Percentiles rank a stretch among this genome's conserved stretches.
Conservation (phyloP, 2,888 invertebrate genomes). For the Dryocosmus kuriphilus region DNA sequence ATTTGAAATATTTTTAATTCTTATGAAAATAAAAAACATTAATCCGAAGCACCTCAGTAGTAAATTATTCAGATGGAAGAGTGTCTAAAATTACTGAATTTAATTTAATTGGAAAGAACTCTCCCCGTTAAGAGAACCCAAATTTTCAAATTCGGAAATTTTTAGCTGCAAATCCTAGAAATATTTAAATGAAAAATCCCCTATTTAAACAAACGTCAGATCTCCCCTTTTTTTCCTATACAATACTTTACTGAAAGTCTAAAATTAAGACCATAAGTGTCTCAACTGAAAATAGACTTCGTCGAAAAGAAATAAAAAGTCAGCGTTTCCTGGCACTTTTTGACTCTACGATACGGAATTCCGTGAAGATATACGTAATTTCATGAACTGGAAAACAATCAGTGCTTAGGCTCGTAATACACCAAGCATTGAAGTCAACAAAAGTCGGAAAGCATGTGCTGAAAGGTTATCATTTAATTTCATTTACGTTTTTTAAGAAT, state of each 20-base stretch:
- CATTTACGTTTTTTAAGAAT: conserved; percentile 30
- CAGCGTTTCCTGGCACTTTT: conserved; percentile 42
- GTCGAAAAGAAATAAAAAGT: conserved; percentile 43
- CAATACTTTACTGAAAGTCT: neutral
- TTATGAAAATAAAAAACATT: too few species aligned
- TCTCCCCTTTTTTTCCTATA: neutral
- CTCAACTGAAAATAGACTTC: conserved; percentile 23
- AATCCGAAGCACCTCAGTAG: too few species aligned
- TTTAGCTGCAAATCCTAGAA: too few species aligned
- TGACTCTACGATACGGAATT: conserved; percentile 50
- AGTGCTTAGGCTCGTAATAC: neutral
- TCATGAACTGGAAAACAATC: conserved; percentile 58
- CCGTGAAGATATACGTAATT: conserved; percentile 34
- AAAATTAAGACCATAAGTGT: neutral
- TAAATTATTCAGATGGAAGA: too few species aligned
- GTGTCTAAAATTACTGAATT: too few species aligned
- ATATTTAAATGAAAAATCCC: too few species aligned
- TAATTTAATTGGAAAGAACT: too few species aligned
- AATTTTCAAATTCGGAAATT: too few species aligned
- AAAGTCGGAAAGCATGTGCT: conserved; percentile 14
- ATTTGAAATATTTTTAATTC: too few species aligned
- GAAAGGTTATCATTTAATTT: conserved; percentile 35
- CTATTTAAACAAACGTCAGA: too few species aligned
- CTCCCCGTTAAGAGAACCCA: too few species aligned
- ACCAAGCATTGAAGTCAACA: conserved; percentile 16